A percentile compares a stretch with the other conserved stretches of the same genome.
Conservation (phyloP, 2,797 vertebrate species). For the Oceanodroma leucorhoa region DNA sequence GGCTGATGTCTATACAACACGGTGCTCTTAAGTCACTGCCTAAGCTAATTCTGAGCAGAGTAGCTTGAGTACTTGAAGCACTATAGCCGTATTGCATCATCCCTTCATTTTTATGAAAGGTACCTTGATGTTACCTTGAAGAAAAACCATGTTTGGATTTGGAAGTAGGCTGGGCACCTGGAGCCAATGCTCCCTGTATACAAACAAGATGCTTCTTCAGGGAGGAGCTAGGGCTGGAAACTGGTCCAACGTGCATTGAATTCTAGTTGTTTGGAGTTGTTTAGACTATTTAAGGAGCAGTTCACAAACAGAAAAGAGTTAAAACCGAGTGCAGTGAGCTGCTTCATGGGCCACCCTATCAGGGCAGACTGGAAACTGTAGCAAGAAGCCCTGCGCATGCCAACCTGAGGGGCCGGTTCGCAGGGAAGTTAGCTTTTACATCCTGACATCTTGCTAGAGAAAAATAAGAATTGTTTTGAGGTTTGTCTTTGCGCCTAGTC, state of each 20-base stretch:
- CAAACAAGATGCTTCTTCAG: slow-evolving; percentile 44
- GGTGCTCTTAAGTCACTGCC: not conserved
- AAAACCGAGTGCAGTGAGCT: not conserved
- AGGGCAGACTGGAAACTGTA: not conserved
- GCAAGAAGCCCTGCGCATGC: not conserved
- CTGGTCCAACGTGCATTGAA: not conserved
- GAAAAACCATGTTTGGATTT: slow-evolving; percentile 4
- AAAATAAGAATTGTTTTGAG: slow-evolving; percentile 52
- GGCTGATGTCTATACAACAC: not conserved
- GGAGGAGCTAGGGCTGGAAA: slow-evolving; percentile 17
- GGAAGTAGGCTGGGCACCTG: not conserved
- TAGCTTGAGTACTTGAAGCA: not conserved
- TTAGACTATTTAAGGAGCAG: not conserved
- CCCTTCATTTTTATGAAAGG: slow-evolving; percentile 9
- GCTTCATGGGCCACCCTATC: not conserved
- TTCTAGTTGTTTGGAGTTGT: not conserved
- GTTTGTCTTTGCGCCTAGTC: slow-evolving; percentile 53
- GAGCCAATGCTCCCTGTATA: not conserved
- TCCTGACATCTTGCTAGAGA: slow-evolving; percentile 20
- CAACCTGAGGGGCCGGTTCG: not conserved
- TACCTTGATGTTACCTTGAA: slow-evolving; percentile 40
- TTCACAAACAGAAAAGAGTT: slow-evolving; percentile 9
- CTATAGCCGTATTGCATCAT: not conserved
- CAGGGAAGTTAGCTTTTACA: not conserved
- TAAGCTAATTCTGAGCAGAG: not conserved